Evolutionary conservation across 2,888 invertebrate genomes (phyloP), one percentile per base, ranked within the genome.

Genomic region (Noctuana brunneofusca): DNA sequence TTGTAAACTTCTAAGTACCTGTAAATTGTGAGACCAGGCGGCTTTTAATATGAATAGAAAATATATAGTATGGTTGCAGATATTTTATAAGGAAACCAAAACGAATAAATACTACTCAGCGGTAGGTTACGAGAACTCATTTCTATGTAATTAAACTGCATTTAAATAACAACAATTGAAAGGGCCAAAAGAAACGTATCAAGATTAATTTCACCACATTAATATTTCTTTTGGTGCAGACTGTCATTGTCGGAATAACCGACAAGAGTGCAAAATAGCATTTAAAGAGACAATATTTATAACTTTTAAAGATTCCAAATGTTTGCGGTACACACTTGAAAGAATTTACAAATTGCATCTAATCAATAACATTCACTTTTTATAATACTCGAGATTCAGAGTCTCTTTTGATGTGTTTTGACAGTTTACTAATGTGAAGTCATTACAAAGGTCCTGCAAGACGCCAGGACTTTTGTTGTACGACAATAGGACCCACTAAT

Each of bases 341-440:
- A 82, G 86, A 81, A 81, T 79, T 79, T 85, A 91, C 88, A 89
- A 89, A 90, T 91, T 79, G 79, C 85, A 69, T 63, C 76, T 83
- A 76, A 91, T 91, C 84, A 87, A 89, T 90, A 88, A 81, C 76
- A 67, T 78, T 80, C 70, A 77, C 80, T 74, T 74, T 81, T 81
- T 78, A 76, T 74, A 76, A 75, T 75, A 72, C 79, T 84, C 73
- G 71, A 80, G 79, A 79, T 73, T 76, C 78, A 71, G 75, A 74
- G 81, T 83, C 84, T 86, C 82, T 75, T 87, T 88, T 89, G 86
- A 88, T 86, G 78, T 91, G 89, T 91, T 91, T 83, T 89, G 91
- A 90, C 90, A 87, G 83, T 85, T 89, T 87, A 90, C 89, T 91
- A 90, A 91, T 91, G 89, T 70, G 83, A 55, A 79, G 81, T 84